Evolutionary conservation across 2,797 vertebrate genomes (phyloP), one percentile per base, ranked within the genome.

Genomic region (Naso thynnoides): DNA sequence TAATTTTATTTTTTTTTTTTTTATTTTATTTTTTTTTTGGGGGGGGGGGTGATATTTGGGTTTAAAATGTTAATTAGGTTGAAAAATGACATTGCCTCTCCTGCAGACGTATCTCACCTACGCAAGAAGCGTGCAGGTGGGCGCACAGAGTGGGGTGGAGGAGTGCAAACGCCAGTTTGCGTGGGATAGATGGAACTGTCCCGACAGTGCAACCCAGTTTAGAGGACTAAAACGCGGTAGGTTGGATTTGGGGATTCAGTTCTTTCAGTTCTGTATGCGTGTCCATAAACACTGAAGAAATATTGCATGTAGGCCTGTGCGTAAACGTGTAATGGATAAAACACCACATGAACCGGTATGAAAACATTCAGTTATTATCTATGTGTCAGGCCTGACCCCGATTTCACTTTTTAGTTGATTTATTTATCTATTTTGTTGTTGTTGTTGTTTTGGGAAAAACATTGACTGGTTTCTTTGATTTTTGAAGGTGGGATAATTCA

Each of bases 131-230:
- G 97, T 98, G 79, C 95, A 96, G 1, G 93, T 93, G 29, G 97
- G 97, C n/a, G 95, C 96, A 0, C 95, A 95, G 80, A 95, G 82
- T 10, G 97, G 96, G 29, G 94, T 97, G 1, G 94, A 96, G 29
- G 97, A 98, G 79, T 98, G 97, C 81, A 98, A 97, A 79, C 95
- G 95, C 83, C 97, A 98, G 90, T 98, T 98, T 48, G 93, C 95
- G 0, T 98, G 96, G 96, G 97, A 98, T 48, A 94, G 94, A 79
- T 98, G 97, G 97, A 97, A 97, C 90, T 98, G 97, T 74, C 96
- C 97, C 0, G 97, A 98, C 87, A 96, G 93, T 3, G 94, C 96
- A 6, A 95, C 95, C 18, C 96, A 98, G 71, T 94, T 96, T 48
- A 96, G 93, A 88, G 95, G 95, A 75, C 93, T 97, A 21, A 94